Evolutionary conservation across 1,140 invertebrate genomes (phyloP), one percentile per base, ranked within the genome.

Genomic region (Drosophila willistoni): DNA sequence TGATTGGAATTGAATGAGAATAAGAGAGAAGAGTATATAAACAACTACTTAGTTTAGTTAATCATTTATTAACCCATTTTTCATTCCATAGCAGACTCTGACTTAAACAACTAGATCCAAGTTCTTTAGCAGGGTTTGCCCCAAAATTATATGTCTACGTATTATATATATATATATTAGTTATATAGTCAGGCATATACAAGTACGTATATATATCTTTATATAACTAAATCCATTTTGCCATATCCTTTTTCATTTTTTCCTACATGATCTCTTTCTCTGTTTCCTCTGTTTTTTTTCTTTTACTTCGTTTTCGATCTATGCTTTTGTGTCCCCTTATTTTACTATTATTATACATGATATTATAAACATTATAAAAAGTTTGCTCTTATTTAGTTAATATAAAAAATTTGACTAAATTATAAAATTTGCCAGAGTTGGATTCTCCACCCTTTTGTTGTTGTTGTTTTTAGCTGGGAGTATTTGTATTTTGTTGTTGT

Each of bases 271-370:
- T 56, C 22, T 56, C 7, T 29, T 56, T 34, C 2, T 56, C 5
- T 14, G 29, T 4, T 3, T 56, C 13, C n/a, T 56, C 7, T 3
- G n/a, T 7, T 56, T 33, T 6, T 33, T 56, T 33, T 34, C 2
- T 7, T 56, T 33, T 56, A n/a, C 3, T n/a, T 56, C 1, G 12
- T 13, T 57, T 34, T 17, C 29, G 17, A 12, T 34, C 14, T 34
- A 57, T 34, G 1, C n/a, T 57, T 57, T 34, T 17, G 12, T 57
- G n/a, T 57, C 55, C 55, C 29, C 55, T 33, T 75, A 44, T 39
- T 71, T 74, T 80, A 65, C 79, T 85, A 86, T 81, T 85, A 86
- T 81, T 85, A 79, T 86, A 81, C 63, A 86, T 66, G 41, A 67
- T 63, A 67, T 63, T 61, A 79, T 44, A 42, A 66, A 67, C 67